A percentile compares a stretch with the other conserved stretches of the same genome.
These are phyloP conservation scores for Larimichthys polyactis DNA, from an alignment of 2,113 vertebrate genomes.

Conservation along the genomic window DNA sequence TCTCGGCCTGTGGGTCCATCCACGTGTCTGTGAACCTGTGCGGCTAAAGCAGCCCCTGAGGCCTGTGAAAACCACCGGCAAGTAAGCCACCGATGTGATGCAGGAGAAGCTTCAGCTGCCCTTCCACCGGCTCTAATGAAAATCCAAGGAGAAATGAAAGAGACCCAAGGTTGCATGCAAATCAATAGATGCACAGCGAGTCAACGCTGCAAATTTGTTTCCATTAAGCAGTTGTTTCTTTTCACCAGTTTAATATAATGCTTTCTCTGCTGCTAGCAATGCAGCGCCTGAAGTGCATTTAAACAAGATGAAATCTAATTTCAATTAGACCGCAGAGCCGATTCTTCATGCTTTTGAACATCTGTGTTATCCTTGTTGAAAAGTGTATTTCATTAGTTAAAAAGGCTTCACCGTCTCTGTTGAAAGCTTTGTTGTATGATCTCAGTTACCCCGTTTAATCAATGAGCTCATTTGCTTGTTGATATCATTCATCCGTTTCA, in stretches of 20 bases:
- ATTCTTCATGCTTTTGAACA: slow-evolving; percentile 16
- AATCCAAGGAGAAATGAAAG: slow-evolving; percentile 56
- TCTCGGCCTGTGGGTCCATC: slow-evolving; percentile 11
- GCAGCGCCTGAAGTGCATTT: slow-evolving; percentile 47
- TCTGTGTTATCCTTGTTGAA: slow-evolving; percentile 40
- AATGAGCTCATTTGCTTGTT: slow-evolving; percentile 14
- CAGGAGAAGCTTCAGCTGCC: slow-evolving; percentile 24
- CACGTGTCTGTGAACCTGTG: slow-evolving; percentile 22
- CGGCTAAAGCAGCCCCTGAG: slow-evolving; percentile 28
- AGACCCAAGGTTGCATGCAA: slow-evolving; percentile 47
- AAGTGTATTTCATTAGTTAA: slow-evolving; percentile 31
- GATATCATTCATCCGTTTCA: background rate
- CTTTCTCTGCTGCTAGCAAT: slow-evolving; percentile 48
- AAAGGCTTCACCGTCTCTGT: background rate
- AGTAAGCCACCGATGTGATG: background rate
- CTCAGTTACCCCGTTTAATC: slow-evolving; percentile 25
- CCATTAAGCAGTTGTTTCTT: slow-evolving; percentile 49
- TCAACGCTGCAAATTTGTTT: slow-evolving; percentile 55
- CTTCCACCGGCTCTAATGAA: slow-evolving; percentile 44
- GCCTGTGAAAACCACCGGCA: slow-evolving; percentile 14
- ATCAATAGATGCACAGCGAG: slow-evolving; percentile 62
- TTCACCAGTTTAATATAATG: slow-evolving; percentile 42
- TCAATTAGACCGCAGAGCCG: slow-evolving; percentile 13
- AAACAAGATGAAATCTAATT: slow-evolving; percentile 49
- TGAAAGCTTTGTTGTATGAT: slow-evolving; percentile 27